Percentiles rank a stretch among this genome's conserved stretches.
These are phyloP conservation scores for Poecile atricapillus DNA, from an alignment of 2,113 vertebrate species.

Conservation along the genomic window DNA sequence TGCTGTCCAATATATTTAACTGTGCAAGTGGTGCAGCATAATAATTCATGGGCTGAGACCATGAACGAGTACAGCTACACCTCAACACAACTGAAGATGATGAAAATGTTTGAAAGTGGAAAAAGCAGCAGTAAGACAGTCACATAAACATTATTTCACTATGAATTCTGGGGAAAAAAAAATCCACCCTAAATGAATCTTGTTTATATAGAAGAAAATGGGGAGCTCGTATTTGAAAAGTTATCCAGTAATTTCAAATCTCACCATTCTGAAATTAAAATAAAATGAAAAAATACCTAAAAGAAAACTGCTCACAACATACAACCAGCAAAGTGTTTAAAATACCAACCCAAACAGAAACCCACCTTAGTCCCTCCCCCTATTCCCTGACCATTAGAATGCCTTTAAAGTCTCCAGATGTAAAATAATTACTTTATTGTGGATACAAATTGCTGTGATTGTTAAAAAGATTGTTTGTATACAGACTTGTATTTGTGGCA, in stretches of 20 bases:
- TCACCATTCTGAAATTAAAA: background rate
- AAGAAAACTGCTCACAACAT: background rate
- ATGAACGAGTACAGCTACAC: background rate
- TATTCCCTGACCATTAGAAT: fast-evolving
- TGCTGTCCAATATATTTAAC: background rate
- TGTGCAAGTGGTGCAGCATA: background rate
- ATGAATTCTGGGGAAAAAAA: background rate
- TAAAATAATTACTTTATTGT: background rate
- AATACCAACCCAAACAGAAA: background rate
- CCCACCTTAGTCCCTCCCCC: background rate
- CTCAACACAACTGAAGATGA: background rate
- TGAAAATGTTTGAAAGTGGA: background rate
- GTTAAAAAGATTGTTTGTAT: background rate
- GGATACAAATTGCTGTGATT: background rate
- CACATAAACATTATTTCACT: background rate
- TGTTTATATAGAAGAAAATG: background rate
- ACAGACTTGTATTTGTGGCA: background rate
- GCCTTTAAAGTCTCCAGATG: background rate
- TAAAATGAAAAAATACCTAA: background rate
- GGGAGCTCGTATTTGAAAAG: background rate
- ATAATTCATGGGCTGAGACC: background rate
- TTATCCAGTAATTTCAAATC: background rate
- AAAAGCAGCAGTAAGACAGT: background rate
- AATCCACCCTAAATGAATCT: background rate
- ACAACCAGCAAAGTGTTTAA: background rate